Evolutionary conservation across 1,140 invertebrate species (phyloP), one percentile per base, ranked within the genome.

Genomic region (Diabrotica virgifera): DNA sequence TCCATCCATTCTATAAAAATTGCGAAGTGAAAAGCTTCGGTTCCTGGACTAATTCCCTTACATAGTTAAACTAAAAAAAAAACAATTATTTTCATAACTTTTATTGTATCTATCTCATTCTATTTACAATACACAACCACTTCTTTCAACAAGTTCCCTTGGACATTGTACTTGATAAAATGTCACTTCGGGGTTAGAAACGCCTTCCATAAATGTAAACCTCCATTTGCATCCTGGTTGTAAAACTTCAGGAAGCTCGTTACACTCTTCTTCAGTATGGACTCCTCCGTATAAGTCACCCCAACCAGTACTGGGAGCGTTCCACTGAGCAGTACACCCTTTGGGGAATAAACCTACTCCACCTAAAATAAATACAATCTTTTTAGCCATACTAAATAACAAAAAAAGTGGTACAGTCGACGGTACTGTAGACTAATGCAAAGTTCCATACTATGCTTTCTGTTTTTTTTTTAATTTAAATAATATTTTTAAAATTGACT

Each of bases 151-250:
- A 54, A 69, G 40, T 55, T 57, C 63, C 8, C 9, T 11, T 9
- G 67, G 67, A 36, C 67, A 68, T 5, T 36, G 50, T 50, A 68
- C 54, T 61, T 69, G 67, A 56, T 65, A 35, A 55, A 69, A 69
- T 6, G 57, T 50, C 5, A 69, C 64, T 36, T 62, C 40, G n/a
- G 67, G 67, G 55, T 69, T 69, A 35, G 62, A 59, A 36, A 61
- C 67, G 38, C 65, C 60, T 55, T 65, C 58, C 38, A 62, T 62
- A 57, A 63, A 69, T 9, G 40, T 54, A 24, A 69, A 69, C 13
- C 67, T 37, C 24, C 61, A 68, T n/a, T 62, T 58, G 52, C 67
- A 68, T 40, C 67, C 67, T 35, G 59, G 7, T 58, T 65, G 67
- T 5, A 68, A 38, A 37, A 57, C 59, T 40, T 36, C 35, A 6